Conservation (phyloP, 2,797 vertebrate genomes). For the Tamandua tetradactyla region DNA sequence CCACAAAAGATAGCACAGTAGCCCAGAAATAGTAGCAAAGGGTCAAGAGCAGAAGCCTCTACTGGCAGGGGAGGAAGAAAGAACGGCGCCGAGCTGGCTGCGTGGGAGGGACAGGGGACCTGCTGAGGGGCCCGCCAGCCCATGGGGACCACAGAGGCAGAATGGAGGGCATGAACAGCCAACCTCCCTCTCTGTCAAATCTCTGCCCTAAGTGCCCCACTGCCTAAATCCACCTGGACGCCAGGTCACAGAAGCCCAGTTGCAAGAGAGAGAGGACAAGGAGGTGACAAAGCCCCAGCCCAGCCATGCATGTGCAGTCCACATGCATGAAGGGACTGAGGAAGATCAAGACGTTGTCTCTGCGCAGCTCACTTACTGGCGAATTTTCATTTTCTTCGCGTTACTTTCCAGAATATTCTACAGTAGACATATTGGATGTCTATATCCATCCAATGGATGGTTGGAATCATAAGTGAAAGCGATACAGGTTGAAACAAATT, state of each 20-base stretch:
- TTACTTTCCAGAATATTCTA: background rate
- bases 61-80: background rate
- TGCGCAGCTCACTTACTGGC: background rate
- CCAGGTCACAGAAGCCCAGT: background rate
- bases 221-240: background rate
- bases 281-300: background rate
- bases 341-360: background rate
- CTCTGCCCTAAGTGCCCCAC: background rate
- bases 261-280: too few species aligned
- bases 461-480: background rate
- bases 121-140: background rate
- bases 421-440: too few species aligned
- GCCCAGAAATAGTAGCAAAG: background rate
- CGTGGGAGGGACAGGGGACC: background rate
- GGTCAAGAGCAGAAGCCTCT: background rate
- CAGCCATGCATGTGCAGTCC: fast-evolving
- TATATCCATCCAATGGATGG: too few species aligned
- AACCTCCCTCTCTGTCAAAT: background rate
- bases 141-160: background rate
- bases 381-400: background rate
- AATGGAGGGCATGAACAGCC: background rate
- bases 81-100: background rate
- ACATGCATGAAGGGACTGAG: fast-evolving
- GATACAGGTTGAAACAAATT: background rate
- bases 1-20: background rate